Evolutionary conservation across 2,113 vertebrate genomes (phyloP).

Genomic region (Chauna torquata): DNA sequence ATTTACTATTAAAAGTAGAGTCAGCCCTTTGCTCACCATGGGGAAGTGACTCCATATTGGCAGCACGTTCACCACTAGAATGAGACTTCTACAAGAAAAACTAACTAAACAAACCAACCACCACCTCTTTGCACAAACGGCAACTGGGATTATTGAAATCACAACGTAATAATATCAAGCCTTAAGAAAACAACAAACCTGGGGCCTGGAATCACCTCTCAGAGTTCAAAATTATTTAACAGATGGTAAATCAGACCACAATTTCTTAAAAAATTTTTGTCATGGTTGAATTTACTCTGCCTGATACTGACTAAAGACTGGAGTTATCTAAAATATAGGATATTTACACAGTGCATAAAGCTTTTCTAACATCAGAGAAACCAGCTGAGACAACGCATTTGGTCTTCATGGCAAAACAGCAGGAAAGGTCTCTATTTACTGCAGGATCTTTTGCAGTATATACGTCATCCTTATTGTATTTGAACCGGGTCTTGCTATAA

Average conservation of each 20-base stretch:
- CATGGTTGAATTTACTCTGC: neutral
- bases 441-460: neutral
- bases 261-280: neutral
- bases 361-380: neutral
- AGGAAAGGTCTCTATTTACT: neutral
- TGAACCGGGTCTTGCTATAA: neutral
- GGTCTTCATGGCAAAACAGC: neutral
- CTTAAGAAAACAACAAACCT: neutral
- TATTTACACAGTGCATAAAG: neutral
- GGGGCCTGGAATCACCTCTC: neutral
- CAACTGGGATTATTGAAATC: neutral
- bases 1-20: neutral
- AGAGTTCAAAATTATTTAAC: neutral
- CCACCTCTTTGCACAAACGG: neutral
- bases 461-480: neutral
- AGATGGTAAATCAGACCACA: neutral
- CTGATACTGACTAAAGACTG: neutral
- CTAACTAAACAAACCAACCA: neutral
- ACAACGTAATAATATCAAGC: neutral
- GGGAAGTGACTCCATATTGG: neutral
- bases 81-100: neutral
- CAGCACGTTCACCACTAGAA: neutral
- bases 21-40: neutral
- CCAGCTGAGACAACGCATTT: neutral
- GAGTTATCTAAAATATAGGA: neutral